A percentile compares a stretch with the other conserved stretches of the same genome.
phyloP scores from a whole-genome alignment of 2,888 invertebrate species.

The Tricholauxania praeusta region DNA sequence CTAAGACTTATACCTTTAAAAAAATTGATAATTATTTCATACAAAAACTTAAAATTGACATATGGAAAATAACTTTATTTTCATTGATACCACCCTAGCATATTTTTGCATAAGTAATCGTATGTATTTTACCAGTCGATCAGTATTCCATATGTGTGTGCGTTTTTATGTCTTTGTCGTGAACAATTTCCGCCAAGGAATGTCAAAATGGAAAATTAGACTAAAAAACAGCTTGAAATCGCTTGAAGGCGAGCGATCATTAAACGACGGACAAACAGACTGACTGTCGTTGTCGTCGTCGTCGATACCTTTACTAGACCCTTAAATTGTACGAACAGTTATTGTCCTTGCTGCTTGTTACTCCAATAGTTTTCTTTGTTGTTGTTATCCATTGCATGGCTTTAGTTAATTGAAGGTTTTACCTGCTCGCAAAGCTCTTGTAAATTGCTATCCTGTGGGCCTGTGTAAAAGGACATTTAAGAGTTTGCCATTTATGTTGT shows the following conservation, averaged over 20 bases:
- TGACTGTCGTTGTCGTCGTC: neutral
- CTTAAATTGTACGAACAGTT: no score
- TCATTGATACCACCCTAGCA: no score
- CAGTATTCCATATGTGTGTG: slow-evolving; percentile 9
- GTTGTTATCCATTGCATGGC: slow-evolving; percentile 4
- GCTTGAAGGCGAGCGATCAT: no score
- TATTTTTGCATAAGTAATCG: no score
- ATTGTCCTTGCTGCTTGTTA: no score
- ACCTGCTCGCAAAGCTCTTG: neutral
- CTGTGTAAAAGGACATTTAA: neutral
- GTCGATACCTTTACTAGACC: neutral
- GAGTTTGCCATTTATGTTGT: neutral
- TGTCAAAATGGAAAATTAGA: slow-evolving; percentile 9
- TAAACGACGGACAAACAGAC: neutral
- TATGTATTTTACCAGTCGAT: neutral
- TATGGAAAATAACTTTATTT: neutral
- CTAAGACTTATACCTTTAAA: no score
- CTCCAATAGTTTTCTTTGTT: neutral
- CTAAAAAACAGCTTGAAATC: neutral
- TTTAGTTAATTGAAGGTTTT: slow-evolving; percentile 10
- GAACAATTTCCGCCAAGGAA: neutral
- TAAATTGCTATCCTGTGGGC: neutral
- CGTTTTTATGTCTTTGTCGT: slow-evolving; percentile 13
- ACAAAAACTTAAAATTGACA: no score
- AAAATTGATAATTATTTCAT: no score